These are phyloP conservation scores for Conchocele bisecta DNA, from an alignment of 2,888 invertebrate species.

Conservation along the genomic window DNA sequence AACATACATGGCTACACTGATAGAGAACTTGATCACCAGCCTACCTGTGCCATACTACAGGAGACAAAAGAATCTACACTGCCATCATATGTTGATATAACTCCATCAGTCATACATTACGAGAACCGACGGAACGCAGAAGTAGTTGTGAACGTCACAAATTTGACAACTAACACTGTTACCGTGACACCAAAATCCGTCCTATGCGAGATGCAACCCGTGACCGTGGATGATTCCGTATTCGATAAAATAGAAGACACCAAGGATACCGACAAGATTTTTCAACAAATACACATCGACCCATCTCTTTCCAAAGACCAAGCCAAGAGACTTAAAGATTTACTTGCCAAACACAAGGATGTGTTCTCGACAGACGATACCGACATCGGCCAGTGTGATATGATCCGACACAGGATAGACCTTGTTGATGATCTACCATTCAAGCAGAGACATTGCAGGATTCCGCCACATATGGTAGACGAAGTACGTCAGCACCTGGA, in stretches of 20 bases:
- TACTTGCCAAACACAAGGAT: slow-evolving; percentile 3
- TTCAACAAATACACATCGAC: not conserved
- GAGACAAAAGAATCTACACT: not conserved
- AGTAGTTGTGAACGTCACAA: not conserved
- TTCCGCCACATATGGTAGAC: slow-evolving; percentile 53
- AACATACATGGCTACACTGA: not conserved
- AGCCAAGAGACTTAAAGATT: not conserved
- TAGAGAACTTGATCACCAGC: not conserved
- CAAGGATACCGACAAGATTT: not conserved
- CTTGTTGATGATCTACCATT: slow-evolving; percentile 44
- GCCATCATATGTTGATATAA: slow-evolving; percentile 15
- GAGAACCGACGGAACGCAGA: not conserved
- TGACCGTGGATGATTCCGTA: slow-evolving; percentile 2
- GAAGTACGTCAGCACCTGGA: slow-evolving; percentile 53
- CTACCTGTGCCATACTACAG: slow-evolving; percentile 9
- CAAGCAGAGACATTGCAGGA: slow-evolving; percentile 41
- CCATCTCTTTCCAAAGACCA: not conserved
- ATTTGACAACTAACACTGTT: slow-evolving; percentile 1
- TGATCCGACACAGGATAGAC: slow-evolving; percentile 36
- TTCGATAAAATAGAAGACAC: not conserved
- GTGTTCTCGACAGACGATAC: slow-evolving; percentile 22
- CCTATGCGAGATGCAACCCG: slow-evolving; percentile 30
- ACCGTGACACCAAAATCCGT: slow-evolving; percentile 3
- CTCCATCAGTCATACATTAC: slow-evolving; percentile 16
- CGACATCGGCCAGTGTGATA: slow-evolving; percentile 27